A percentile compares a stretch with the other conserved stretches of the same genome.
Conservation (phyloP, 1,140 invertebrate genomes). For the Kradibia gibbosae region DNA sequence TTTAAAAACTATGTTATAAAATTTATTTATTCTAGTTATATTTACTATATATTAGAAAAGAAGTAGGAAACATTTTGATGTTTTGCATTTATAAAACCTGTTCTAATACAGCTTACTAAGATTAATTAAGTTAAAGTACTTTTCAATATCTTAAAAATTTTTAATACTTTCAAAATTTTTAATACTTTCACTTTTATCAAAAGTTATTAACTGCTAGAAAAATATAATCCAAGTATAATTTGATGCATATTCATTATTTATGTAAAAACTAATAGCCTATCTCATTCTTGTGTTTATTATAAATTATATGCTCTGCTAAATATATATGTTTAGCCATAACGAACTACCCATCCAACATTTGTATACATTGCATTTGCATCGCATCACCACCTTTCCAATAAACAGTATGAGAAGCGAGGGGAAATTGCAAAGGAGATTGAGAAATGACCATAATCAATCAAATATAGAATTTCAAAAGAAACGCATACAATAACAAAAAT, state of each 20-base stretch:
- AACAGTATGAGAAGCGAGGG: background rate
- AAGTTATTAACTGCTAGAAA: constrained; percentile 12
- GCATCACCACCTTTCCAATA: background rate
- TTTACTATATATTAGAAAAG: too few species aligned
- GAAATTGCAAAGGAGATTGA: background rate
- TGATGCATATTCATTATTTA: background rate
- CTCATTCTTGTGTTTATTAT: background rate
- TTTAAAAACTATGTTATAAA: too few species aligned
- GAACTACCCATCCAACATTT: background rate
- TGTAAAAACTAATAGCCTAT: background rate
- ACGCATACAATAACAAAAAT: background rate
- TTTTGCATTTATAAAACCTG: background rate
- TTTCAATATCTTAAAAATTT: constrained; percentile 27
- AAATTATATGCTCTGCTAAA: background rate
- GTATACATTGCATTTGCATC: background rate
- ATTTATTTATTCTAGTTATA: too few species aligned
- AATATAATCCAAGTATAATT: background rate
- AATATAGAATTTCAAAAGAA: background rate
- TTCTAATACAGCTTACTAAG: background rate
- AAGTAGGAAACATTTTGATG: too few species aligned
- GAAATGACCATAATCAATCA: background rate
- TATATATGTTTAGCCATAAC: background rate
- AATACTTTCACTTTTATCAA: constrained; percentile 39
- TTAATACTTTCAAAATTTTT: constrained; percentile 25
- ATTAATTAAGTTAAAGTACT: constrained; percentile 2